Evolutionary conservation across 2,797 vertebrate species (phyloP), one percentile per base, ranked within the genome.

Genomic region (Loris lydekkerianus): DNA sequence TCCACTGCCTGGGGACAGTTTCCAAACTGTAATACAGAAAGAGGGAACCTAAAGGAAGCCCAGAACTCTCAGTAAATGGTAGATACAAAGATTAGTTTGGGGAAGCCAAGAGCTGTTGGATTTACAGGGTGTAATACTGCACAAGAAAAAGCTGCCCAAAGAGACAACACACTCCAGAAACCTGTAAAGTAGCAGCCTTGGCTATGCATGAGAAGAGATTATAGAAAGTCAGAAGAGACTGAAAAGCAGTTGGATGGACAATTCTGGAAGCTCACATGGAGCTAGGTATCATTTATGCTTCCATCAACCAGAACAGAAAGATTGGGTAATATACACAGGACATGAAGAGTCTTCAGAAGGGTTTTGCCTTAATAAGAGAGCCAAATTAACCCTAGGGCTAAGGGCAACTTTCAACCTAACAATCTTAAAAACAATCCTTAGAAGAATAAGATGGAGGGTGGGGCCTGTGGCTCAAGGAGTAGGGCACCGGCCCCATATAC

Each of bases 401-500:
- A 80, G 46, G 56, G n/a, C 21, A 78, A 34, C 89, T 92, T 92
- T 86, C 29, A 63, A 65, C 46, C 61, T 86, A 69, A 93, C 15
- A 87, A 82, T 72, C 49, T 93, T 94, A 89, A 82, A 83, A 85
- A 73, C 15, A 67, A 70, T 65, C 29, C 56, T 86, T 89, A 27
- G 80, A 86, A 84, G 83, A 23, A 91, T 73, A 75, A 94, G 49
- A 53, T 53, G 49, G 49, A 53, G 49, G 49, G 14, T 5, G 49
- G 14, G 1, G 14, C 49, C 49, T 17, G 4, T 53, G 49, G 14
- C 49, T 53, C 14, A 53, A 15, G 49, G 49, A 53, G 14, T 13
- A 53, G 34, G 13, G 70, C 56, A 14, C 49, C 49, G 4, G 49
- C 14, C 49, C 49, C 49, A 53, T 53, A 15, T 5, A 53, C 14